Evolutionary conservation across 2,797 vertebrate genomes (phyloP), one percentile per base, ranked within the genome.

Genomic region (Myotis pilosus): DNA sequence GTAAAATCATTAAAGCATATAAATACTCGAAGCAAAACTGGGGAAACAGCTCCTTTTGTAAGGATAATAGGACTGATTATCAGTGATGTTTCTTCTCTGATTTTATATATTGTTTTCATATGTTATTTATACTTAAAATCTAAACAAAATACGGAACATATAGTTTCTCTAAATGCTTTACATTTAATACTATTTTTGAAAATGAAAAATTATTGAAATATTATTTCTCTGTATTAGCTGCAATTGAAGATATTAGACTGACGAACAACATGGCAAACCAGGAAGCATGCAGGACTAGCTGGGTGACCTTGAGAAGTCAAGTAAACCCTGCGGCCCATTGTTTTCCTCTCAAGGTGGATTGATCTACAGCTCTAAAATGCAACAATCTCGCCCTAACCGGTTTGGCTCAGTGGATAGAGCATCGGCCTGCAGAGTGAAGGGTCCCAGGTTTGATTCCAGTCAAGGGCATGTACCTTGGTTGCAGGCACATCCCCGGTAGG

Each of bases 101-200:
- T 74, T 74, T 93, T 84, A 76, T 44, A 87, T 68, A 68, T 23
- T 68, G 19, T 68, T 87, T 44, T 49, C 41, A 72, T 33, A 55
- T 57, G 30, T 74, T 85, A 69, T 91, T 66, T 33, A n/a, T 60
- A 92, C 44, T 89, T 87, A 90, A 90, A 84, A 90, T 71, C 19
- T 71, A 83, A 89, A 71, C 19, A 75, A 88, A 84, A 82, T 91
- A 85, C 92, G 75, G n/a, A 38, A 76, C 72, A 36, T 38, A 47
- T 28, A 80, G 83, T 68, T 85, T 94, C 55, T 66, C 74, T n/a
- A 85, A 94, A 76, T 86, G 10, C 41, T 84, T 15, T 30, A 19
- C 28, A 74, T 62, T 85, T 11, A 69, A 36, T 85, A 64, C 6
- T 78, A 44, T 79, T 86, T 89, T 88, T 51, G 19, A 57, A 94